A percentile compares a stretch with the other conserved stretches of the same genome.
Conservation (phyloP, 2,888 invertebrate species). For the Eurytoma californica region DNA sequence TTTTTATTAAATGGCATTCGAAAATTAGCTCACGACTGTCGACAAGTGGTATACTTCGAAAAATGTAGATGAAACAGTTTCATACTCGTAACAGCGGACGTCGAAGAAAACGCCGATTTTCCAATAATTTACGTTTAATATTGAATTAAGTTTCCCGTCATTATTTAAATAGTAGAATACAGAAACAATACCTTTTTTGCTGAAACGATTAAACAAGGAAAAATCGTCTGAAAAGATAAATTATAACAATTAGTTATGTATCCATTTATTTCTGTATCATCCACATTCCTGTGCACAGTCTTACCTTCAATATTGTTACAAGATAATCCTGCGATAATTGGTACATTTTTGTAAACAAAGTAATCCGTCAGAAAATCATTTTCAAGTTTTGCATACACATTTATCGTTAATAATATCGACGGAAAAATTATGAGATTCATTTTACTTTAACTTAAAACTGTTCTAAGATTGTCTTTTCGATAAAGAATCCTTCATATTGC, state of each 20-base stretch:
- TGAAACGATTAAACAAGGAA: conserved; percentile 3
- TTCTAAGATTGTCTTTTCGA: no score
- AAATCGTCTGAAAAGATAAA: conserved; percentile 21
- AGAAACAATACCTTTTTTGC: background rate
- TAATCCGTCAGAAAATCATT: conserved; percentile 19
- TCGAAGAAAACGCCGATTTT: conserved; percentile 35
- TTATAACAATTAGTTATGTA: no score
- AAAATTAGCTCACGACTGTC: background rate
- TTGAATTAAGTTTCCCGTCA: background rate
- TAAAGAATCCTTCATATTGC: no score
- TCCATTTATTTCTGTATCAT: no score
- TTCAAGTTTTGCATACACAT: background rate
- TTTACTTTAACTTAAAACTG: no score
- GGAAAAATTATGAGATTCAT: background rate
- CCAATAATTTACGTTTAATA: conserved; percentile 1
- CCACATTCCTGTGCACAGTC: no score
- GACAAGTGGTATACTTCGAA: background rate
- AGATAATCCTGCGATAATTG: conserved; percentile 2
- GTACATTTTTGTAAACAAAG: conserved; percentile 15
- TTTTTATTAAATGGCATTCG: background rate
- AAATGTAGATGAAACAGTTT: conserved; percentile 3
- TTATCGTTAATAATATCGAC: background rate
- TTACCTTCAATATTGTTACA: conserved; percentile 25
- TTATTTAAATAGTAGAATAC: background rate
- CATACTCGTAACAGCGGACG: background rate